These are phyloP conservation scores for Psophia crepitans DNA, from an alignment of 2,113 vertebrate species.

Conservation along the genomic window DNA sequence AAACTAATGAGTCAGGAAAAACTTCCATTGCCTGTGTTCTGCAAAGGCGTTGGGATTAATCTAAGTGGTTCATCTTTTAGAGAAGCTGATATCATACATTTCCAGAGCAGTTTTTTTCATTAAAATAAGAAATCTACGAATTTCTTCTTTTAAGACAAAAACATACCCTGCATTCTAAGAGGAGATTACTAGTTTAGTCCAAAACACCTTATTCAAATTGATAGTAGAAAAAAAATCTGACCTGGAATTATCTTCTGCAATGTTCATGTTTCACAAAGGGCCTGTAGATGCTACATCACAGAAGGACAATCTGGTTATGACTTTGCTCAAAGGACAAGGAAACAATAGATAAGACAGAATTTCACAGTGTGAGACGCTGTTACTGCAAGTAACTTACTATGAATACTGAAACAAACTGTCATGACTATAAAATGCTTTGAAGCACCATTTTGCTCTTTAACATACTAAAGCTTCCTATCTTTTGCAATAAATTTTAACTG, in stretches of 20 bases:
- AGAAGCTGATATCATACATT: not conserved
- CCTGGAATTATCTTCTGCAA: not conserved
- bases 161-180: not conserved
- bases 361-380: not conserved
- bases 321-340: not conserved
- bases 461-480: not conserved
- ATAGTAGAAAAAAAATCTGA: not conserved
- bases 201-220: not conserved
- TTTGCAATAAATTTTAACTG: not conserved
- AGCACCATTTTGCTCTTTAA: not conserved
- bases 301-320: not conserved
- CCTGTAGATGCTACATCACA: not conserved
- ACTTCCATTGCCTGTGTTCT: not conserved
- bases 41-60: not conserved
- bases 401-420: not conserved
- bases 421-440: not conserved
- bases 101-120: not conserved
- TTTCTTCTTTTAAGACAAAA: not conserved
- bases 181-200: not conserved
- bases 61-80: not conserved
- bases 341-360: not conserved
- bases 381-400: not conserved
- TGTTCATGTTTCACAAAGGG: not conserved
- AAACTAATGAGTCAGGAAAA: not conserved
- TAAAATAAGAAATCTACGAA: not conserved